Evolutionary conservation across 1,140 invertebrate genomes (phyloP), one percentile per base, ranked within the genome.

Genomic region (Plectrocnemia conspersa): DNA sequence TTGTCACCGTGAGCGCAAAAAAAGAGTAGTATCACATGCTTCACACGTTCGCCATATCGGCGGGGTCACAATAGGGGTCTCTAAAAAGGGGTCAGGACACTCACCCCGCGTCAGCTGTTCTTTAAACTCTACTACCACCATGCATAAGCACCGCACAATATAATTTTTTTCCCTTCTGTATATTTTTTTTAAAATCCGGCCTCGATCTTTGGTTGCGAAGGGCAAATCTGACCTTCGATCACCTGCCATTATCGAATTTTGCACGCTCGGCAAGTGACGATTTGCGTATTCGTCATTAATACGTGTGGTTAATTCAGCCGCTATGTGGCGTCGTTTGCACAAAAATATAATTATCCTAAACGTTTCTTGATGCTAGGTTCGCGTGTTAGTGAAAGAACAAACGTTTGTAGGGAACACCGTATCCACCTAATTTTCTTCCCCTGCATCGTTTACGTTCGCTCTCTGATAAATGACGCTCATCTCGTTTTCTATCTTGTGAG

Each of bases 1-100:
- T 40, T 54, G 24, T 33, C 32, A 49, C 32, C 32, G 38, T 44
- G 36, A 29, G 21, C 44, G 49, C 41, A 40, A 49, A 52, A 54
- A 58, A n/a, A n/a, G n/a, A n/a, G n/a, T n/a, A n/a, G 56, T 53
- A 59, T 59, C 57, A 32, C 29, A 52, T 59, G 57, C 44, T 55
- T 59, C 57, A 59, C 57, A 59, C 57, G 44, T 54, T 38, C 33
- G 33, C 16, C 11, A 27, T 38, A 38, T 38, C 18, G 25, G 22
- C 36, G 38, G 54, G 23, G 46, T 49, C 46, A 24, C 15, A 13
- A 9, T 38, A 5, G 35, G 35, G 35, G 35, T 29, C 7, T 46
- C 21, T 18, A 16, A 35, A 29, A 35, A n/a, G 49, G 47, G 32
- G 47, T 50, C 47, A 50, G 57, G 57, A 32, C 57, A 59, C 32